phyloP scores from a whole-genome alignment of 2,797 vertebrate species.

The Bothrops alternatus region DNA sequence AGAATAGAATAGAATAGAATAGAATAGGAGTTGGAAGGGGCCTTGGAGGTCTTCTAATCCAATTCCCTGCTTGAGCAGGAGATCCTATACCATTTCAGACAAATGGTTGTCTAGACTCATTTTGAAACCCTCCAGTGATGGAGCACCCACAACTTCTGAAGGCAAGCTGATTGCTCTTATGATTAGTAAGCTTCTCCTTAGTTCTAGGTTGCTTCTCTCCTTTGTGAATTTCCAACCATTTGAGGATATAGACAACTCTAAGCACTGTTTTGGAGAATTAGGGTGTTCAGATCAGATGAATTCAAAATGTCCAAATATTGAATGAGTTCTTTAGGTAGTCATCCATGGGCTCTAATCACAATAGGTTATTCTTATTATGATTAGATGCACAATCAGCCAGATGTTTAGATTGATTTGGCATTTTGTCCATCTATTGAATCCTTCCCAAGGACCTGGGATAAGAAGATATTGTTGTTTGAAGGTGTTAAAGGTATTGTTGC shows the following conservation, averaged over 20 bases:
- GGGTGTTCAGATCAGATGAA: background rate
- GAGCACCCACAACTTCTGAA: background rate
- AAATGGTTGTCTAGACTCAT: background rate
- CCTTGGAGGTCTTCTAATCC: background rate
- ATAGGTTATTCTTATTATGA: background rate
- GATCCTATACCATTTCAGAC: background rate
- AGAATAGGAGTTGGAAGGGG: background rate
- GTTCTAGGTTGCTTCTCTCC: background rate
- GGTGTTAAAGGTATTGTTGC: background rate
- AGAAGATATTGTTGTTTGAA: background rate
- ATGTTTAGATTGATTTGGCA: background rate
- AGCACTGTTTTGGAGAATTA: background rate
- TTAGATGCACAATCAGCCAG: background rate
- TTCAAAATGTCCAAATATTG: background rate
- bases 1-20: background rate
- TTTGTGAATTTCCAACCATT: background rate
- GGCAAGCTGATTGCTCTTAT: background rate
- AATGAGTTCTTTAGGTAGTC: background rate
- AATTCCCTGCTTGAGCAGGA: background rate
- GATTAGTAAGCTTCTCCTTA: background rate
- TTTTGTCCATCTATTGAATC: background rate
- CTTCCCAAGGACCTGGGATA: background rate
- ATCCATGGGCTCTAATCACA: background rate
- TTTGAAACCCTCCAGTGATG: background rate
- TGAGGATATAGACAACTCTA: background rate